Evolutionary conservation across 2,113 vertebrate species (phyloP).

Genomic region (Hippocampus barbouri): DNA sequence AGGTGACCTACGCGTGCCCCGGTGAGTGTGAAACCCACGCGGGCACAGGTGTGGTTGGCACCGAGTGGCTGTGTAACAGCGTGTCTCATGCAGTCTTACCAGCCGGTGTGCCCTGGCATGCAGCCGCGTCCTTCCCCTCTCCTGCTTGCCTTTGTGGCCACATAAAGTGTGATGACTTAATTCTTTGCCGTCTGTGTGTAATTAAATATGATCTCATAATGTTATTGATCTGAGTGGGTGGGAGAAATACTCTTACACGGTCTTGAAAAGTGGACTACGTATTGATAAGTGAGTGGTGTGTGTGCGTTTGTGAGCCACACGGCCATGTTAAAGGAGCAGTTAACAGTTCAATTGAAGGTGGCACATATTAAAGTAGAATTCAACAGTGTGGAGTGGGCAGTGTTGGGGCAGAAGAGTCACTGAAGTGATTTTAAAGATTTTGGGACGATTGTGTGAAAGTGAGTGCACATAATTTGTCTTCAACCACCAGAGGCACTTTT

Average conservation of each 20-base stretch:
- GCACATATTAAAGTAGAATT: neutral
- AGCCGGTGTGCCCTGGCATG: constrained; percentile 62
- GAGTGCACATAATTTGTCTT: neutral
- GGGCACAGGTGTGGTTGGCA: constrained; percentile 63
- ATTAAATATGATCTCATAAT: constrained; percentile 24
- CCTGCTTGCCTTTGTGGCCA: constrained; percentile 48
- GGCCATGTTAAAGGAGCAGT: neutral
- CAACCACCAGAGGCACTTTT: neutral
- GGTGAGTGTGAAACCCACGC: constrained; percentile 44
- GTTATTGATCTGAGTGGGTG: constrained; percentile 10
- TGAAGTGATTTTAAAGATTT: neutral
- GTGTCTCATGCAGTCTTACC: constrained; percentile 56
- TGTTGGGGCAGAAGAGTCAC: neutral
- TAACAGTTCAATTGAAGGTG: neutral
- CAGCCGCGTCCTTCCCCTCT: constrained; percentile 62
- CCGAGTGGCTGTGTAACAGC: constrained; percentile 51
- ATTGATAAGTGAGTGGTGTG: neutral
- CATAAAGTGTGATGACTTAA: constrained; percentile 46
- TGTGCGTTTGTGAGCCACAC: neutral
- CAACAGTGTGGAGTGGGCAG: neutral
- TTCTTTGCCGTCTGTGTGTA: constrained; percentile 27
- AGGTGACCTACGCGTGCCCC: constrained; percentile 48
- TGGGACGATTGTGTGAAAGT: neutral
- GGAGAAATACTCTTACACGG: neutral
- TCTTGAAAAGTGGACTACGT: neutral